Percentiles rank a stretch among this genome's conserved stretches.
These are phyloP conservation scores for Phaedon cochleariae DNA, from an alignment of 2,888 invertebrate genomes.

Conservation along the genomic window DNA sequence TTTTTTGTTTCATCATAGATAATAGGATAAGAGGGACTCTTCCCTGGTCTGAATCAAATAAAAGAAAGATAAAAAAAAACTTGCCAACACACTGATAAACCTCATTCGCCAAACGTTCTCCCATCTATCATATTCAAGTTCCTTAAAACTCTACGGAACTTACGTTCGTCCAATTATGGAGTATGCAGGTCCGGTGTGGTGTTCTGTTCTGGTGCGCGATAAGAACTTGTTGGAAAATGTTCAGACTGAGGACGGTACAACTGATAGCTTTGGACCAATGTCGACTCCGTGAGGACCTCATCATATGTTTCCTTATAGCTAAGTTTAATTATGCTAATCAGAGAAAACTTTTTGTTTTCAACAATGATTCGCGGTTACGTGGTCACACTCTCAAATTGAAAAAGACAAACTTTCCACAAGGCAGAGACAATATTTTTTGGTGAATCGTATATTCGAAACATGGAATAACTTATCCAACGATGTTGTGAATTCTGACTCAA, in stretches of 20 bases:
- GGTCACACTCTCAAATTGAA: slow-evolving; percentile 3
- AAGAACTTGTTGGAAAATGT: too few species aligned
- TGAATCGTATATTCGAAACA: slow-evolving; percentile 5
- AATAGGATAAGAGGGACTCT: too few species aligned
- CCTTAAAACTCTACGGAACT: slow-evolving; percentile 9
- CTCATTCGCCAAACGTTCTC: slow-evolving; percentile 9
- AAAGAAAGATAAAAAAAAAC: too few species aligned
- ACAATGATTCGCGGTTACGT: slow-evolving; percentile 12
- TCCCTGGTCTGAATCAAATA: too few species aligned
- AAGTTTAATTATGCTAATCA: slow-evolving; percentile 12
- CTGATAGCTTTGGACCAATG: neutral
- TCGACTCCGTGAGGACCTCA: slow-evolving; percentile 1
- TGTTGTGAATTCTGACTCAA: slow-evolving; percentile 7
- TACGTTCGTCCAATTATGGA: slow-evolving; percentile 12
- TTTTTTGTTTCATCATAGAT: too few species aligned
- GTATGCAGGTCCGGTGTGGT: neutral
- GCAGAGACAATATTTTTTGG: slow-evolving; percentile 8
- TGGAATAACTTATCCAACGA: neutral
- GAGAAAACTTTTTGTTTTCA: slow-evolving; percentile 6
- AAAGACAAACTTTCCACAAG: neutral
- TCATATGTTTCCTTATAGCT: slow-evolving; percentile 10
- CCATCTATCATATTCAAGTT: slow-evolving; percentile 13
- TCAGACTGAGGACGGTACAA: slow-evolving; percentile 1
- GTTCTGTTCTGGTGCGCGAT: too few species aligned
- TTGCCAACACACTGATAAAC: slow-evolving; percentile 13